Evolutionary conservation across 1,140 invertebrate genomes (phyloP).

Genomic region (Ericerus pela): DNA sequence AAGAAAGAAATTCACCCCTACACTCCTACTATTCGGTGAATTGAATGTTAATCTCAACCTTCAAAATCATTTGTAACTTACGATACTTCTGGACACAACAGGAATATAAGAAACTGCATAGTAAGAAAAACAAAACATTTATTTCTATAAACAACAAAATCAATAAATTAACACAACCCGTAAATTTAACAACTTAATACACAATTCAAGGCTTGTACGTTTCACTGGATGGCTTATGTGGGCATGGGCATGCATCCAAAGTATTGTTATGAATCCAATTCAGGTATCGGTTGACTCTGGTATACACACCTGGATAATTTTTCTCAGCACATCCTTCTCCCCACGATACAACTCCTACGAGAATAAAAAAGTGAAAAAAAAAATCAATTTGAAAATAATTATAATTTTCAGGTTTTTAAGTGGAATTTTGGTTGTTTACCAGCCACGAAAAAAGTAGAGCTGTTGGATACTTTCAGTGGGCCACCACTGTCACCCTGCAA

Average conservation of each 20-base stretch:
- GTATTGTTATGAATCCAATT: constrained; percentile 37
- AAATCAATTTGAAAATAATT: not conserved
- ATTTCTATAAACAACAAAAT: no score
- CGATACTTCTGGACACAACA: no score
- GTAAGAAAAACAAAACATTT: no score
- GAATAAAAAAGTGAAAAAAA: not conserved
- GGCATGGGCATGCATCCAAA: constrained; percentile 17
- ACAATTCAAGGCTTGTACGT: not conserved
- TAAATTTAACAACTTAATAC: no score
- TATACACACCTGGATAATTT: constrained; percentile 69
- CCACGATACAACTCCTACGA: constrained; percentile 43
- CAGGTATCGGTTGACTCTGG: constrained; percentile 56
- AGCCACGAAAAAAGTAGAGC: constrained; percentile 33
- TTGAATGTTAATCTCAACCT: no score
- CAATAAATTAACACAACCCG: no score
- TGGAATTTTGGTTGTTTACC: constrained; percentile 29
- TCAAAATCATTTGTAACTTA: no score
- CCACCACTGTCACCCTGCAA: constrained; percentile 48
- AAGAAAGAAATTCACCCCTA: no score
- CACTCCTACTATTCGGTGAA: no score
- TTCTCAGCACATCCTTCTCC: constrained; percentile 63
- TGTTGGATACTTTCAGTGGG: constrained; percentile 39
- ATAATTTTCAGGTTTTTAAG: not conserved
- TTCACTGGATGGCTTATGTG: not conserved
- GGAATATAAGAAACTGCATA: no score